A percentile compares a stretch with the other conserved stretches of the same genome.
Evolutionary conservation across 2,888 invertebrate genomes (phyloP).

Genomic region (Malthinus seriepunctatus): DNA sequence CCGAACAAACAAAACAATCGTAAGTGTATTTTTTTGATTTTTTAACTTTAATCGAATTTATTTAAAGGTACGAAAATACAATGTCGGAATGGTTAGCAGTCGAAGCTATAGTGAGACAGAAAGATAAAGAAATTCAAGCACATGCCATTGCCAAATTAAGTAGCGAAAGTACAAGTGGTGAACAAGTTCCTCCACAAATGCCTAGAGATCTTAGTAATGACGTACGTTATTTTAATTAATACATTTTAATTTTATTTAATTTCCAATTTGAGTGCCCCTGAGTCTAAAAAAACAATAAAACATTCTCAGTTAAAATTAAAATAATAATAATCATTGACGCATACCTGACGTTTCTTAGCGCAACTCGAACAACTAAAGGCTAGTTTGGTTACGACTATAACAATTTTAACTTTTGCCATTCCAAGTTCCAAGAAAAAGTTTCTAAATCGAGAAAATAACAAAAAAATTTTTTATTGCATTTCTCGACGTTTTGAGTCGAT

Average conservation of each 20-base stretch:
- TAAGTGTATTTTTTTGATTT: slow-evolving; percentile 32
- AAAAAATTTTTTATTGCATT: no score
- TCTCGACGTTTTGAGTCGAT: no score
- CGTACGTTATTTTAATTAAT: slow-evolving; percentile 40
- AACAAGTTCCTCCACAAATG: slow-evolving; percentile 50
- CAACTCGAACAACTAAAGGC: no score
- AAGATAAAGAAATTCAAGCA: slow-evolving; percentile 82
- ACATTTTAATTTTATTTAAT: neutral
- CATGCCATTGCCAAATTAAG: slow-evolving; percentile 85
- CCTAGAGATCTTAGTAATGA: slow-evolving; percentile 60
- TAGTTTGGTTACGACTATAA: no score
- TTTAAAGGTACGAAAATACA: slow-evolving; percentile 75
- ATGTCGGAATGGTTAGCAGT: slow-evolving; percentile 97
- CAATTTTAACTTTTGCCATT: no score
- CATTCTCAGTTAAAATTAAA: no score
- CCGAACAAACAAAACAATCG: slow-evolving; percentile 67
- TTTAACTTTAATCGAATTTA: slow-evolving; percentile 7
- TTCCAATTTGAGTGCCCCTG: no score
- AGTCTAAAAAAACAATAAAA: no score
- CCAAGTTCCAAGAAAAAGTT: no score
- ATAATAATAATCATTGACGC: no score
- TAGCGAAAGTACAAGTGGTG: slow-evolving; percentile 68
- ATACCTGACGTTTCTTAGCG: no score
- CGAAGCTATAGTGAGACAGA: slow-evolving; percentile 86
- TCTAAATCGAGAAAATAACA: no score